A percentile compares a stretch with the other conserved stretches of the same genome.
Evolutionary conservation across 2,113 vertebrate genomes (phyloP).

Genomic region (Penelope pileata): DNA sequence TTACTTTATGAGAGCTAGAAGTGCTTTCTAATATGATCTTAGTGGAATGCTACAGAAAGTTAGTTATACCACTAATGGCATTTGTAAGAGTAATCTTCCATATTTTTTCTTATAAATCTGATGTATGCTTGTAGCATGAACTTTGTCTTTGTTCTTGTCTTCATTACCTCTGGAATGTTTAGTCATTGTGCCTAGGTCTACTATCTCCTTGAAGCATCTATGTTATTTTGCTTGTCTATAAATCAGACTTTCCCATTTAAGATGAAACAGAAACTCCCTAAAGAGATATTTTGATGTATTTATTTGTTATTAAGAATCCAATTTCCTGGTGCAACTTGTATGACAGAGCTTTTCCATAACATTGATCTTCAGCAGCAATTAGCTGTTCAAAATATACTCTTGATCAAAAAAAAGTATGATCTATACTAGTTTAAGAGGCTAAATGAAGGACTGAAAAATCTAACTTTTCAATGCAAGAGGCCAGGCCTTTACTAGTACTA

Average conservation of each 20-base stretch:
- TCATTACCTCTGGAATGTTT: neutral
- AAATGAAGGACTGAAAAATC: neutral
- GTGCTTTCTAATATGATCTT: neutral
- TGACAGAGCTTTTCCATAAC: neutral
- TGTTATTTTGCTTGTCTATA: neutral
- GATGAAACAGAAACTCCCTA: neutral
- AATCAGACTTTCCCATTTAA: neutral
- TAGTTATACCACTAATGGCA: neutral
- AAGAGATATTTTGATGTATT: neutral
- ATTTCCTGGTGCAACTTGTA: neutral
- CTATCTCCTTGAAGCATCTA: neutral
- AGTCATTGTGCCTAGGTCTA: neutral
- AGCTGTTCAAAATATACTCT: neutral
- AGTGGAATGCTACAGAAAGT: neutral
- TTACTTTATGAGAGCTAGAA: neutral
- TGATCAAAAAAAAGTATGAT: neutral
- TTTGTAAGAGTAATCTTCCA: neutral
- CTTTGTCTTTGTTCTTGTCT: neutral
- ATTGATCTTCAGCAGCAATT: neutral
- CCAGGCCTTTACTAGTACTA: neutral
- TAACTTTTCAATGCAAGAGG: neutral
- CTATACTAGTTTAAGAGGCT: neutral
- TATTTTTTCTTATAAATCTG: neutral
- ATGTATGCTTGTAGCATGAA: neutral
- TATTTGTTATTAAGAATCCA: neutral